phyloP scores from a whole-genome alignment of 2,888 invertebrate genomes.

The Tinea trinotella region DNA sequence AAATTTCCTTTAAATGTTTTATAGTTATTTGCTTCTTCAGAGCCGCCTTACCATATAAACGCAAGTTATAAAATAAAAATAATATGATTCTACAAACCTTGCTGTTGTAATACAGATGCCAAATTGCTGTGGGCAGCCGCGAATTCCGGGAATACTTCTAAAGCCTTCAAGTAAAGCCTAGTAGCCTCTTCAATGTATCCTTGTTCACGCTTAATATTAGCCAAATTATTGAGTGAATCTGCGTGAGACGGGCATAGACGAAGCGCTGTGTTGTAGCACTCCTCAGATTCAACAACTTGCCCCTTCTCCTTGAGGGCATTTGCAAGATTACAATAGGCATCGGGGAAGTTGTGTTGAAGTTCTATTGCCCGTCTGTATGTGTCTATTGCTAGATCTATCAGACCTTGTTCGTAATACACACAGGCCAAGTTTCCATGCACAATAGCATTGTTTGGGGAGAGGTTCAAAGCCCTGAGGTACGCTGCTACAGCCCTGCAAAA shows the following conservation, averaged over 20 bases:
- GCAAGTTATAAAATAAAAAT: too few relatives aligned
- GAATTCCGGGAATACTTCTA: conserved; percentile 98
- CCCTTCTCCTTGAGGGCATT: conserved; percentile 99
- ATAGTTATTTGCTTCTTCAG: too few relatives aligned
- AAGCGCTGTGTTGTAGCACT: conserved; percentile 97
- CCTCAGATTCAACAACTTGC: conserved; percentile 95
- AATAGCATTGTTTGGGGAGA: conserved; percentile 98
- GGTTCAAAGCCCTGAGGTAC: conserved; percentile 95
- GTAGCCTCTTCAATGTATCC: conserved; percentile 99
- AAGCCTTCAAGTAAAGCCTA: conserved; percentile 90
- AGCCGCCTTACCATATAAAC: too few relatives aligned
- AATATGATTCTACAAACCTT: conserved; percentile 81
- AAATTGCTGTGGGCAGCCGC: conserved; percentile 99
- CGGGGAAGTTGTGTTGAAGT: conserved; percentile 98
- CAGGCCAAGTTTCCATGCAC: conserved; percentile 99
- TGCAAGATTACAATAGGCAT: conserved; percentile 98
- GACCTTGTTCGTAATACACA: conserved; percentile 99
- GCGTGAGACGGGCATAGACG: conserved; percentile 97
- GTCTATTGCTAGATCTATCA: conserved; percentile 98
- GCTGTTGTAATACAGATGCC: conserved; percentile 98
- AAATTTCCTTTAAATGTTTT: too few relatives aligned
- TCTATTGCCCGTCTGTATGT: conserved; percentile 98
- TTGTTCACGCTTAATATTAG: conserved; percentile 99
- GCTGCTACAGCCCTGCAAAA: conserved; percentile 97
- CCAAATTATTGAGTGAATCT: conserved; percentile 97